Percentiles rank a stretch among this genome's conserved stretches.
phyloP scores from a whole-genome alignment of 1,140 invertebrate species.

The Trissolcus basalis region DNA sequence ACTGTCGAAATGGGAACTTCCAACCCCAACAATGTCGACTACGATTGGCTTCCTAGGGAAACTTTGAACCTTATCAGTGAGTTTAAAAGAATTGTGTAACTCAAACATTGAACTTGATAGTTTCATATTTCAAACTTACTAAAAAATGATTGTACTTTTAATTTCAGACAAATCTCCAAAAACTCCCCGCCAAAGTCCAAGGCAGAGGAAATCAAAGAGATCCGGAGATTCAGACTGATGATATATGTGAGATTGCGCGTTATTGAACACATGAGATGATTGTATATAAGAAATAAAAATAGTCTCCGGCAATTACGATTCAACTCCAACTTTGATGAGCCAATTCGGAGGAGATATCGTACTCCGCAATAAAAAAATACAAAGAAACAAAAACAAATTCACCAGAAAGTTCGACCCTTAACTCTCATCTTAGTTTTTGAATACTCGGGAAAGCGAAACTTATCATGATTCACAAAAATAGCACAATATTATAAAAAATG shows the following conservation, averaged over 20 bases:
- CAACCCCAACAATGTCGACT: slow-evolving; percentile 95
- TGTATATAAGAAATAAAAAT: slow-evolving; percentile 41
- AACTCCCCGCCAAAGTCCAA: slow-evolving; percentile 79
- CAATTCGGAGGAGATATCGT: not conserved
- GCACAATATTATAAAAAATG: no score
- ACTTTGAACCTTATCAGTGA: slow-evolving; percentile 88
- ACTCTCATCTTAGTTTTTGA: no score
- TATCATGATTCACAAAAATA: no score
- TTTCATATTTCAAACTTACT: slow-evolving; percentile 6
- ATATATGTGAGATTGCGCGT: slow-evolving; percentile 44
- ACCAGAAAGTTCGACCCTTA: no score
- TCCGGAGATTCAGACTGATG: slow-evolving; percentile 80
- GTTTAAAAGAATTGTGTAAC: slow-evolving; percentile 70
- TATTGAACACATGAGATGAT: slow-evolving; percentile 25
- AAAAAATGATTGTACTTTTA: slow-evolving; percentile 5
- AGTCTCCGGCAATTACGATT: slow-evolving; percentile 19
- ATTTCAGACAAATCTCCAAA: slow-evolving; percentile 75
- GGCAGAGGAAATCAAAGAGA: slow-evolving; percentile 83
- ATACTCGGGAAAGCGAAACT: no score
- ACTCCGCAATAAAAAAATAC: not conserved
- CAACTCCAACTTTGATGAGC: not conserved
- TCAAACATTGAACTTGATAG: not conserved
- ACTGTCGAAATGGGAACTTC: slow-evolving; percentile 86
- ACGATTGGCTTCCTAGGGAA: slow-evolving; percentile 97
- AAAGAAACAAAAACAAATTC: not conserved